These are phyloP conservation scores for Scomber colias DNA, from an alignment of 2,113 vertebrate species.

Conservation along the genomic window DNA sequence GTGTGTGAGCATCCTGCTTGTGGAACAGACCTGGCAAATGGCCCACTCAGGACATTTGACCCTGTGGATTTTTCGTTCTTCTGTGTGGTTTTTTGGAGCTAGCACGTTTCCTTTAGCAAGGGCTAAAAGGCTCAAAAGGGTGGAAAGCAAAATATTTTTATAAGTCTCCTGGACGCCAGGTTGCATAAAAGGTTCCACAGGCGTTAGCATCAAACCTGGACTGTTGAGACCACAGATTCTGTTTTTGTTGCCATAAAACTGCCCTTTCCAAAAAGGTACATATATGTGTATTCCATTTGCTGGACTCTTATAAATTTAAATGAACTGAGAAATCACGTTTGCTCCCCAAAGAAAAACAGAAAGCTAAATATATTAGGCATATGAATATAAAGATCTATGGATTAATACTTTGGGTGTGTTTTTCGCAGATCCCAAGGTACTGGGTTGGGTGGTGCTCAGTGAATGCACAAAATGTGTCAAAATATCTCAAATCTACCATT, in stretches of 20 bases:
- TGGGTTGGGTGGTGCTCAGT: constrained; percentile 6
- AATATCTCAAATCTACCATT: no score
- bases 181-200: constrained; percentile 97
- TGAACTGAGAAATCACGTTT: constrained; percentile 87
- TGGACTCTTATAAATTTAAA: constrained; percentile 91
- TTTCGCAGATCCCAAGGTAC: background rate
- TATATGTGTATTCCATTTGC: constrained; percentile 87
- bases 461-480: background rate
- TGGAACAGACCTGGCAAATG: constrained; percentile 80
- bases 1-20: constrained; percentile 75
- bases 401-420: constrained; percentile 17
- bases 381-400: constrained; percentile 36
- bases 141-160: constrained; percentile 99
- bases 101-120: constrained; percentile 80
- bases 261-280: constrained; percentile 77
- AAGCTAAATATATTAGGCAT: constrained; percentile 61
- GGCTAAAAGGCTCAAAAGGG: constrained; percentile 90
- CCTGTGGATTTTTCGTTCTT: constrained; percentile 79
- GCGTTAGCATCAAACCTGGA: constrained; percentile 91
- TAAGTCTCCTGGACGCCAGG: constrained; percentile 94
- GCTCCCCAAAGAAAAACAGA: constrained; percentile 82
- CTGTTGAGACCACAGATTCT: constrained; percentile 91
- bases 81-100: constrained; percentile 74
- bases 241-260: constrained; percentile 94
- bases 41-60: constrained; percentile 85